These are phyloP conservation scores for Chalcis sispes DNA, from an alignment of 2,888 invertebrate genomes.

Conservation along the genomic window DNA sequence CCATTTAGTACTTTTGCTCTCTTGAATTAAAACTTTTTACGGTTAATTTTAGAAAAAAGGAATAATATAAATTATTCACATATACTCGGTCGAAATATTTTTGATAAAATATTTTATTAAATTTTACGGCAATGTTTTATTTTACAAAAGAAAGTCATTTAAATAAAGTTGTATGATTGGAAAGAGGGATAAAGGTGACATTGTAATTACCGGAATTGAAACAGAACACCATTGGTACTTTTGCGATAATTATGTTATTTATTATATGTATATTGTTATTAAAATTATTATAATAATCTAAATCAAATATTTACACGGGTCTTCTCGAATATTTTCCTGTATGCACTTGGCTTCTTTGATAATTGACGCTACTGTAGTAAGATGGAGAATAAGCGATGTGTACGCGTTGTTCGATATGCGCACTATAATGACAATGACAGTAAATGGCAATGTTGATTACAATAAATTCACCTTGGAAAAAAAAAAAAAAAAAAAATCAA, in stretches of 20 bases:
- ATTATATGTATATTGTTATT: slow-evolving; percentile 57
- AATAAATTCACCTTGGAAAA: slow-evolving; percentile 17
- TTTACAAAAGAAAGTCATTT: background rate
- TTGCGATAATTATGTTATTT: slow-evolving; percentile 55
- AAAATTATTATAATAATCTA: slow-evolving; percentile 58
- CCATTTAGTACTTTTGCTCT: slow-evolving; percentile 13
- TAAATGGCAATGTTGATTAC: slow-evolving; percentile 25
- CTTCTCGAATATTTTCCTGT: slow-evolving; percentile 48
- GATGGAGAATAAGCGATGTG: slow-evolving; percentile 37
- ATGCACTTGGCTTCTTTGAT: slow-evolving; percentile 56
- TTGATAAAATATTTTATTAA: too few relatives aligned
- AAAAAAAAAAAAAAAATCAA: too few relatives aligned
- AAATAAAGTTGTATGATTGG: background rate
- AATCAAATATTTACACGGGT: slow-evolving; percentile 56
- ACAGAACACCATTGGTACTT: slow-evolving; percentile 8
- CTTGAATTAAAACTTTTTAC: too few relatives aligned
- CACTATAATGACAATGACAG: slow-evolving; percentile 27
- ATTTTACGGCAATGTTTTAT: background rate
- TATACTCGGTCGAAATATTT: too few relatives aligned
- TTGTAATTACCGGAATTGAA: background rate
- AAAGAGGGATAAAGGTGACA: background rate
- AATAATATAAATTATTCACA: too few relatives aligned
- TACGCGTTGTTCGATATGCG: slow-evolving; percentile 4
- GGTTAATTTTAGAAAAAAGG: too few relatives aligned
- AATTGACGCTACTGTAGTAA: slow-evolving; percentile 53